Conservation (phyloP, 2,888 invertebrate species). For the Baccha elongata region DNA sequence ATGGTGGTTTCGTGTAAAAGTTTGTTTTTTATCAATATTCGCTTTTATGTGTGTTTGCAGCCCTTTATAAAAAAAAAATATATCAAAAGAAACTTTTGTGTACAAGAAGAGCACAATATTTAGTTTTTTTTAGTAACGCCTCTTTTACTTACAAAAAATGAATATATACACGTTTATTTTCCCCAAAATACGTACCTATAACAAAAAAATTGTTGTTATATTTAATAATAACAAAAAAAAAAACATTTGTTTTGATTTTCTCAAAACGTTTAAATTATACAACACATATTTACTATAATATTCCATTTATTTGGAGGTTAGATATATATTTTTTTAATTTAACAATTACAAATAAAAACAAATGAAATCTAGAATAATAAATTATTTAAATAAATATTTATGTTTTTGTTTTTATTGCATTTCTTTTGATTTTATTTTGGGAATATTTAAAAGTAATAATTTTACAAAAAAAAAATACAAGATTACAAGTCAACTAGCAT, state of each 20-base stretch:
- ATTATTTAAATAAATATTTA: constrained; percentile 67
- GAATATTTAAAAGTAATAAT: neutral
- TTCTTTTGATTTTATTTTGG: constrained; percentile 26
- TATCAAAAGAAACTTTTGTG: neutral
- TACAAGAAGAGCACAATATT: constrained; percentile 4
- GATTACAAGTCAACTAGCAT: constrained; percentile 36
- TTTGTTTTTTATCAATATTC: constrained; percentile 12
- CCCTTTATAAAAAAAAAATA: constrained; percentile 8
- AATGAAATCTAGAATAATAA: constrained; percentile 48
- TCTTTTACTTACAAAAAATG: constrained; percentile 28
- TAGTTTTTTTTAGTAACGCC: constrained; percentile 21
- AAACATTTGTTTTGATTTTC: constrained; percentile 24
- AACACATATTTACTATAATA: constrained; percentile 43
- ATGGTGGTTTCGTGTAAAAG: constrained; percentile 28
- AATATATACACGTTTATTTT: constrained; percentile 9
- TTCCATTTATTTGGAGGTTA: constrained; percentile 52
- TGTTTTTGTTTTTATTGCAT: constrained; percentile 48
- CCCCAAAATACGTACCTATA: neutral
- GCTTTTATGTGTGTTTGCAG: constrained; percentile 43
- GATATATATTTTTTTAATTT: constrained; percentile 15
- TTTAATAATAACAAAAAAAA: constrained; percentile 5
- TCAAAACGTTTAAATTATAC: constrained; percentile 16
- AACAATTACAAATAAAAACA: constrained; percentile 26
- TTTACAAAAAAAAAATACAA: constrained; percentile 1
- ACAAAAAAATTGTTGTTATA: neutral